Percentiles rank a stretch among this genome's conserved stretches.
These are phyloP conservation scores for Larimichthys polyactis DNA, from an alignment of 2,113 vertebrate genomes.

Conservation along the genomic window DNA sequence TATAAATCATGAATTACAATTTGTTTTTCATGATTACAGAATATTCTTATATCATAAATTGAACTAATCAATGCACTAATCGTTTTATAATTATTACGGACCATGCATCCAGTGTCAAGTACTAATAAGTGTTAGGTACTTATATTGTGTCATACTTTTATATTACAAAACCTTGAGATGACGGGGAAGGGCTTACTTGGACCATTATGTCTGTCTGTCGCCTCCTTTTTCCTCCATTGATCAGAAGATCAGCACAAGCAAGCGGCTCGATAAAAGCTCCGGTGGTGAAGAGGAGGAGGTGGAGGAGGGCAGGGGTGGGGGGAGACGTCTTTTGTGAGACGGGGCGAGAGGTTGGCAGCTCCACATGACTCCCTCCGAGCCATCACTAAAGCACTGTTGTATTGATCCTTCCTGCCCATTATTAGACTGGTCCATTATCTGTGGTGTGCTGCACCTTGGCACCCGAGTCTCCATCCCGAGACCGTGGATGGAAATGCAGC, in stretches of 20 bases:
- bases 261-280: slow-evolving; percentile 62
- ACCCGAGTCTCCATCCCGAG: slow-evolving; percentile 34
- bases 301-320: neutral
- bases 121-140: no score
- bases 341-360: slow-evolving; percentile 59
- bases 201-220: slow-evolving; percentile 54
- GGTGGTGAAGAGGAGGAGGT: slow-evolving; percentile 19
- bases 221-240: slow-evolving; percentile 50
- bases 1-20: no score
- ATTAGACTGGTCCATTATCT: slow-evolving; percentile 68
- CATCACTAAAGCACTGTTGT: slow-evolving; percentile 36
- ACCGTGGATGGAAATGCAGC: slow-evolving; percentile 41
- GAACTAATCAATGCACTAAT: no score
- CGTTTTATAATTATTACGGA: no score
- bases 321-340: slow-evolving; percentile 39
- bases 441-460: slow-evolving; percentile 33
- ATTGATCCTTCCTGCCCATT: slow-evolving; percentile 71
- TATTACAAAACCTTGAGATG: neutral
- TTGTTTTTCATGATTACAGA: no score
- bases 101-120: no score
- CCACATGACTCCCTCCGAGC: slow-evolving; percentile 49
- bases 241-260: slow-evolving; percentile 52
- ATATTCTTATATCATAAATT: no score
- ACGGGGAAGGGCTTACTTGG: neutral
- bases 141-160: no score